Evolutionary conservation across 2,797 vertebrate species (phyloP).

Genomic region (Sciurus vulgaris): DNA sequence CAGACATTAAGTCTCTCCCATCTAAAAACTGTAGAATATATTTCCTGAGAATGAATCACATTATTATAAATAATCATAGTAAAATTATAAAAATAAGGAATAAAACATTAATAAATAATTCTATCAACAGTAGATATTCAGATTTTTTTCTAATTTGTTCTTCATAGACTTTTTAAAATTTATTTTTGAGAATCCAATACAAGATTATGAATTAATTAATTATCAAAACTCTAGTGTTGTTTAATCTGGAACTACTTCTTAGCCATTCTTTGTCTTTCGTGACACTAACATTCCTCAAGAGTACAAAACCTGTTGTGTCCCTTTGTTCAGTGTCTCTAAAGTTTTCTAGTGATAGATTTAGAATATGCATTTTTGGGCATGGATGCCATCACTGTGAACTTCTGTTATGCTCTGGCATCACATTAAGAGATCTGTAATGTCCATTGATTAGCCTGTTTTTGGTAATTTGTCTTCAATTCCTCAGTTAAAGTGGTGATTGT

Average conservation of each 20-base stretch:
- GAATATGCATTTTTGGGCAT: background rate
- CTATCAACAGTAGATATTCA: constrained; percentile 23
- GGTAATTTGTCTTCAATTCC: background rate
- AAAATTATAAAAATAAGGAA: background rate
- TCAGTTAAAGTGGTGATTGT: background rate
- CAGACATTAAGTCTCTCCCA: background rate
- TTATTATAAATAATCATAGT: background rate
- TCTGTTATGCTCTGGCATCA: background rate
- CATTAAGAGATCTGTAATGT: background rate
- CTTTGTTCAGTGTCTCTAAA: background rate
- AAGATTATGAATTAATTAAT: background rate
- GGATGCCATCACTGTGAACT: background rate
- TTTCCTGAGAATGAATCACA: background rate
- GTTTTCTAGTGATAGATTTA: constrained; percentile 40
- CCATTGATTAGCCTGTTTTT: background rate
- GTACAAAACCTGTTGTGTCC: background rate
- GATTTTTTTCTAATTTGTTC: background rate
- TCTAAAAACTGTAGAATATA: background rate
- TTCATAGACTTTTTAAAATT: background rate
- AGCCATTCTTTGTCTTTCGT: constrained; percentile 19
- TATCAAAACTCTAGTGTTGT: background rate
- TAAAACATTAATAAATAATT: constrained; percentile 14
- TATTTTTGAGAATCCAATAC: background rate
- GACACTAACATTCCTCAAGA: background rate
- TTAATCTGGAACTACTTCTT: constrained; percentile 20